These are phyloP conservation scores for Odontocerum albicorne DNA, from an alignment of 2,888 invertebrate genomes.

Conservation along the genomic window DNA sequence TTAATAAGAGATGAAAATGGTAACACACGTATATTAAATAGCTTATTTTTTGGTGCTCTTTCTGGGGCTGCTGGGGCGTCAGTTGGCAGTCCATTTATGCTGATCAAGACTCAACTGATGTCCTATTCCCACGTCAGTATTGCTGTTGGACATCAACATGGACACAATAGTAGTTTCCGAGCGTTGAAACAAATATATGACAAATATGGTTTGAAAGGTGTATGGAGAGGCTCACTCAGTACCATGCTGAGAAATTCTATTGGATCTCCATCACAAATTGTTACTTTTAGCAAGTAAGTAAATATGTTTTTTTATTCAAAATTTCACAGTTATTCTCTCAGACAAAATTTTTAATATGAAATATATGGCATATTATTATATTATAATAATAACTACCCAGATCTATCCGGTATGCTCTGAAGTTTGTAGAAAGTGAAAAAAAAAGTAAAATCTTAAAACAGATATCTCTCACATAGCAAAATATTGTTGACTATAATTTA, in stretches of 20 bases:
- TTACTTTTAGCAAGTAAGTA: constrained; percentile 67
- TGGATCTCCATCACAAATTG: constrained; percentile 83
- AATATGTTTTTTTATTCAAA: too few species aligned
- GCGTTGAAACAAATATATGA: constrained; percentile 65
- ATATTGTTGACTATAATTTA: too few species aligned
- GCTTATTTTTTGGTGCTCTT: constrained; percentile 71
- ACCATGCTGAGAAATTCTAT: constrained; percentile 76
- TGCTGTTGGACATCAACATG: constrained; percentile 88
- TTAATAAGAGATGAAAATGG: constrained; percentile 64
- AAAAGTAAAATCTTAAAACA: too few species aligned
- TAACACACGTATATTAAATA: constrained; percentile 66
- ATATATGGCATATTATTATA: too few species aligned
- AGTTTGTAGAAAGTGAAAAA: too few species aligned
- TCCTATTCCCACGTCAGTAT: constrained; percentile 73
- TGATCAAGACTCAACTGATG: constrained; percentile 89
- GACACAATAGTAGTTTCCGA: constrained; percentile 66
- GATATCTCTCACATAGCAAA: too few species aligned
- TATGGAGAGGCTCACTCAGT: constrained; percentile 77
- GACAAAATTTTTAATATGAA: too few species aligned
- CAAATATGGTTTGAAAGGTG: constrained; percentile 56
- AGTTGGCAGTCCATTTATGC: constrained; percentile 83
- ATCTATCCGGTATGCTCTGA: too few species aligned
- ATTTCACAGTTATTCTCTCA: too few species aligned
- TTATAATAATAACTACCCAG: too few species aligned
- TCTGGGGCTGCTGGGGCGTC: constrained; percentile 79